phyloP scores from a whole-genome alignment of 2,888 invertebrate genomes.

The Norana najaformis region DNA sequence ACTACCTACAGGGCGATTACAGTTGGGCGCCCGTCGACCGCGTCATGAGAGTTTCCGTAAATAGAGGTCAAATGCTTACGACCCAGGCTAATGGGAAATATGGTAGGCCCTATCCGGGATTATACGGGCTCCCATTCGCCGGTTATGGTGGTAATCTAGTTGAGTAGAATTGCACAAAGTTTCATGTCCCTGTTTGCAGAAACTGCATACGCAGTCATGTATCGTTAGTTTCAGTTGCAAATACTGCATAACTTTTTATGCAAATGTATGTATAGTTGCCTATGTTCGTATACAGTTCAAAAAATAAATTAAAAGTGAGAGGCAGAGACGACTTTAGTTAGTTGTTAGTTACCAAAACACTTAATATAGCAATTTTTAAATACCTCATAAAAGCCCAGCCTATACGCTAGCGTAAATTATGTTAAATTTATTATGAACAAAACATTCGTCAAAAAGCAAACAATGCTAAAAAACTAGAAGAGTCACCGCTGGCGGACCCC shows the following conservation, averaged over 20 bases:
- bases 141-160: neutral
- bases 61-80: neutral
- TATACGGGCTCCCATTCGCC: neutral
- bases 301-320: neutral
- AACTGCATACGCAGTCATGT: neutral
- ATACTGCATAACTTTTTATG: neutral
- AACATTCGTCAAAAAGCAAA: too few species aligned
- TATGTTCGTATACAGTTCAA: neutral
- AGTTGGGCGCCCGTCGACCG: neutral
- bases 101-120: neutral
- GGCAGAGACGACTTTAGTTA: neutral
- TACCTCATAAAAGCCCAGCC: too few species aligned
- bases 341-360: neutral
- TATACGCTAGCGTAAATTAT: too few species aligned
- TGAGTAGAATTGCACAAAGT: neutral
- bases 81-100: neutral
- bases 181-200: neutral
- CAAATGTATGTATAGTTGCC: neutral
- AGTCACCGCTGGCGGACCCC: too few species aligned
- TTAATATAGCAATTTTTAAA: too few species aligned
- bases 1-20: too few species aligned
- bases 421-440: too few species aligned
- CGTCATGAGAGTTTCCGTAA: neutral
- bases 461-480: too few species aligned
- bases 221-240: neutral